These are phyloP conservation scores for Hesperia comma DNA, from an alignment of 2,888 invertebrate species.

Conservation along the genomic window DNA sequence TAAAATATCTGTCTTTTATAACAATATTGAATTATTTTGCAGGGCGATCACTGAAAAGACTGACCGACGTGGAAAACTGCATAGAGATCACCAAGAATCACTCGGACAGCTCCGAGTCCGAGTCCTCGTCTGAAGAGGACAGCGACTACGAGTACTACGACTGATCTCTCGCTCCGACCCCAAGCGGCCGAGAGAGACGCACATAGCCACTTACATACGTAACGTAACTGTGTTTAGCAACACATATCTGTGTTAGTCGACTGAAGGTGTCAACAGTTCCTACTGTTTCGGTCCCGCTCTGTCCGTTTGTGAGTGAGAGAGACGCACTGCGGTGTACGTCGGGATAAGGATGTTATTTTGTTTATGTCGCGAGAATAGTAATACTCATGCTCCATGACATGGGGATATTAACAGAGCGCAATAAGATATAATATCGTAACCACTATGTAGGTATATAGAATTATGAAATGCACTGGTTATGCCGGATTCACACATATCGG, in stretches of 20 bases:
- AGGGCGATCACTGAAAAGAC: slow-evolving; percentile 77
- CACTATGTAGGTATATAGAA: too few relatives aligned
- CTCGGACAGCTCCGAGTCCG: slow-evolving; percentile 77
- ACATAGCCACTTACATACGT: background rate
- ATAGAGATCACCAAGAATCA: slow-evolving; percentile 82
- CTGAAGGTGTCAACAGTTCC: slow-evolving; percentile 5
- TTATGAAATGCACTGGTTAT: too few relatives aligned
- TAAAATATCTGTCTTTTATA: too few relatives aligned
- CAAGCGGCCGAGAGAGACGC: slow-evolving; percentile 9
- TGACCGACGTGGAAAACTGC: slow-evolving; percentile 81
- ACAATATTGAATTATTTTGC: slow-evolving; percentile 38
- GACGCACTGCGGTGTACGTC: background rate
- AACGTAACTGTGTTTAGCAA: background rate
- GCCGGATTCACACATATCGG: too few relatives aligned
- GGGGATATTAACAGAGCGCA: too few relatives aligned
- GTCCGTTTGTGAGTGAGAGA: background rate
- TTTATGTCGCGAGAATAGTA: too few relatives aligned
- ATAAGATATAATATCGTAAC: too few relatives aligned
- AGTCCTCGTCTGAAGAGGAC: slow-evolving; percentile 68
- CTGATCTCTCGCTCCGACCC: slow-evolving; percentile 1
- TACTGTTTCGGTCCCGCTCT: background rate
- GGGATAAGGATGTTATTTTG: too few relatives aligned
- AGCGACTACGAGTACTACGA: slow-evolving; percentile 66
- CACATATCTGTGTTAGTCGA: background rate
- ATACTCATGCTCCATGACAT: too few relatives aligned